Percentiles rank a stretch among this genome's conserved stretches.
Evolutionary conservation across 2,888 invertebrate genomes (phyloP).

Genomic region (Aelia acuminata): DNA sequence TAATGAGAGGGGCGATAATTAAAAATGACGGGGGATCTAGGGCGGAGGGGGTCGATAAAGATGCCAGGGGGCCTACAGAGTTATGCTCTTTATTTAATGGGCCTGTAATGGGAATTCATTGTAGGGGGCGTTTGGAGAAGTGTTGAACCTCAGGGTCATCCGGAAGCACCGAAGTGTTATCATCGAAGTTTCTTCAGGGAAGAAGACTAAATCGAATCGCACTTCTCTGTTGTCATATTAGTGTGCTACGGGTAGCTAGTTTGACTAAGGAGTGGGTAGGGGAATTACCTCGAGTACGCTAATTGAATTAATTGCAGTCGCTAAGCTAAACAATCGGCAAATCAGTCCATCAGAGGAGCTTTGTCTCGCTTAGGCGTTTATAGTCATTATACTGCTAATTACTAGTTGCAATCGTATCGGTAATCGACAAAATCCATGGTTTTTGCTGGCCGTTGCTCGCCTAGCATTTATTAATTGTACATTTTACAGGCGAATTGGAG

Average conservation of each 20-base stretch:
- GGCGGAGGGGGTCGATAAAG: not conserved
- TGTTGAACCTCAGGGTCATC: not conserved
- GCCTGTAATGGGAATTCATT: conserved; percentile 40
- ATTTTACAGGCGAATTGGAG: no score
- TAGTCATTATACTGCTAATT: conserved; percentile 7
- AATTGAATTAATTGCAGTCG: conserved; percentile 30
- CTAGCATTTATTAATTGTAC: not conserved
- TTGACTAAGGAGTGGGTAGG: not conserved
- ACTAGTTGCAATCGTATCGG: not conserved
- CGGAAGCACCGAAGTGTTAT: not conserved
- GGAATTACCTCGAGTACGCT: not conserved
- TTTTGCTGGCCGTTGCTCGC: not conserved
- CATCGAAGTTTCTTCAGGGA: no score
- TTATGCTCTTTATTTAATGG: conserved; percentile 38
- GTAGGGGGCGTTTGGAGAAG: conserved; percentile 5
- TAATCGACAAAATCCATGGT: not conserved
- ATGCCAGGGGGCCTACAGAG: conserved; percentile 31
- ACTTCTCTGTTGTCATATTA: no score
- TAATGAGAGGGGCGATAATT: not conserved
- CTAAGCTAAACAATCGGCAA: conserved; percentile 25
- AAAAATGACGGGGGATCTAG: not conserved
- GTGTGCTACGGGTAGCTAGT: not conserved
- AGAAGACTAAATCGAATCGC: no score
- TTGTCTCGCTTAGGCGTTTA: conserved; percentile 1
- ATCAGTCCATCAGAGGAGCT: not conserved